Evolutionary conservation across 2,113 vertebrate species (phyloP).

Genomic region (Saimiri boliviensis): DNA sequence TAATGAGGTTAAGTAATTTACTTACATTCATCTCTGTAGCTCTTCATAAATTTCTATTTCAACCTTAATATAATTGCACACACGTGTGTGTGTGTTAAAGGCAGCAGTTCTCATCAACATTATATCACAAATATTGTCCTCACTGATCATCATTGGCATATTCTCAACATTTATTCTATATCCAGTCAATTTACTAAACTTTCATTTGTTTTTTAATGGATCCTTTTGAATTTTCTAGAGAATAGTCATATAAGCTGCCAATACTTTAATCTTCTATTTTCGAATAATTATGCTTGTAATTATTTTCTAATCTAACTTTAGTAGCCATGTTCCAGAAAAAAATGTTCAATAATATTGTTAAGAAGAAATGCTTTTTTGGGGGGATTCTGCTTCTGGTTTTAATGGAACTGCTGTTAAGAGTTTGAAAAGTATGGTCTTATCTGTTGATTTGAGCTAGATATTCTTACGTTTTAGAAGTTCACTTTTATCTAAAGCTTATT

Average conservation of each 20-base stretch:
- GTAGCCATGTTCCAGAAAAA: conserved; percentile 7
- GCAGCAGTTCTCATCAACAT: neutral
- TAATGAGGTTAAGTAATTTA: neutral
- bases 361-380: neutral
- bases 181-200: neutral
- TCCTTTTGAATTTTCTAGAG: conserved; percentile 24
- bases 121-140: neutral
- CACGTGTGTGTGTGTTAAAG: neutral
- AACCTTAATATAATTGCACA: neutral
- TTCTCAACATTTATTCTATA: neutral
- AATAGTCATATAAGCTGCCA: neutral
- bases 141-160: neutral
- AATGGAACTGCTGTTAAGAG: neutral
- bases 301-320: conserved; percentile 22
- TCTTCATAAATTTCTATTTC: neutral
- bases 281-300: neutral
- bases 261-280: neutral
- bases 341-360: neutral
- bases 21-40: neutral
- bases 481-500: conserved; percentile 22
- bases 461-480: conserved; percentile 19
- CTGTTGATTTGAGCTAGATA: neutral
- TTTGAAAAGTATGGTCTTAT: conserved; percentile 11
- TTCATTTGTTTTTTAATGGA: conserved; percentile 15
- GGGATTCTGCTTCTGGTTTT: neutral